Evolutionary conservation across 2,888 invertebrate species (phyloP).

Genomic region (Lasioglossum pauxillum): DNA sequence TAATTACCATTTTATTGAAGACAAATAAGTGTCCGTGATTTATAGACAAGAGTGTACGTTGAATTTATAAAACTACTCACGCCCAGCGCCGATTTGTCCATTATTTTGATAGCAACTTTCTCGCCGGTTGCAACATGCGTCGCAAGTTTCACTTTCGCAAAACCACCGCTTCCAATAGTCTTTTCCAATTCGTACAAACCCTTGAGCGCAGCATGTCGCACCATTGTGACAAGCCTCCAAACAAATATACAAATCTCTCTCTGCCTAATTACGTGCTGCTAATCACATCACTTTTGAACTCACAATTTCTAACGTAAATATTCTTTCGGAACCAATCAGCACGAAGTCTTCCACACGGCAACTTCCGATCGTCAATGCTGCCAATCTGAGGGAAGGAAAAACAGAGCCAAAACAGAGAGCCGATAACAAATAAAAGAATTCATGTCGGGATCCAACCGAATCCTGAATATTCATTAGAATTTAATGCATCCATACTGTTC

Average conservation of each 20-base stretch:
- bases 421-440: no score
- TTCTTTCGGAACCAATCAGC: constrained; percentile 66
- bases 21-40: no score
- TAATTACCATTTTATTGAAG: no score
- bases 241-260: constrained; percentile 12
- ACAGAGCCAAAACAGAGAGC: not conserved
- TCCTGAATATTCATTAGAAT: not conserved
- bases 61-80: constrained; percentile 83
- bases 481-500: not conserved
- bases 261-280: constrained; percentile 29
- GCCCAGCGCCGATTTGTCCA: constrained; percentile 90
- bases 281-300: constrained; percentile 64
- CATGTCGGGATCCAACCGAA: no score
- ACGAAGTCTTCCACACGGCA: not conserved
- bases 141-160: constrained; percentile 92
- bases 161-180: constrained; percentile 91
- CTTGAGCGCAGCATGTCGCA: constrained; percentile 86
- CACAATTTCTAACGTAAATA: constrained; percentile 72
- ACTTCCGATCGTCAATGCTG: constrained; percentile 31
- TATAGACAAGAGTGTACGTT: not conserved
- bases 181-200: constrained; percentile 89
- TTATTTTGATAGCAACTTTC: constrained; percentile 93
- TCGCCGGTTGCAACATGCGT: constrained; percentile 92
- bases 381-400: constrained; percentile 17
- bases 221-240: constrained; percentile 81